A percentile compares a stretch with the other conserved stretches of the same genome.
Conservation (phyloP, 2,888 invertebrate genomes). For the Flexamia atlantica region DNA sequence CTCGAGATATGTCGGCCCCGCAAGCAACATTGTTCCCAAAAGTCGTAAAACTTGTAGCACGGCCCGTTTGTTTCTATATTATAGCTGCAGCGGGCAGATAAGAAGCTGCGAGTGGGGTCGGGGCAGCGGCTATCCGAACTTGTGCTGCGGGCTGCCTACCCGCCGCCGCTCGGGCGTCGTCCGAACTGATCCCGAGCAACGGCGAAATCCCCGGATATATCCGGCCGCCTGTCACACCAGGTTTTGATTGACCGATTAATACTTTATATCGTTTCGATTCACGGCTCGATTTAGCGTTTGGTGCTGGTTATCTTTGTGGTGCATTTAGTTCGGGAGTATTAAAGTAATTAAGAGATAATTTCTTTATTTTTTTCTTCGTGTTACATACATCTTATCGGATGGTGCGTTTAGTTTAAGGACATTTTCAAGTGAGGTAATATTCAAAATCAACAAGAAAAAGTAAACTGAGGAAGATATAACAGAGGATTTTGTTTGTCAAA, state of each 20-base stretch:
- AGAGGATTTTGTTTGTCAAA: no score
- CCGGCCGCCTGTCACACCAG: conserved; percentile 16
- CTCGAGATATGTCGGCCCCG: no score
- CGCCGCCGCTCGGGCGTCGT: not conserved
- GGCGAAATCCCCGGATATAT: conserved; percentile 17
- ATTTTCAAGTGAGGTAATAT: no score
- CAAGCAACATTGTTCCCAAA: not conserved
- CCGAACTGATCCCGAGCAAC: not conserved
- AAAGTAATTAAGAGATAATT: no score
- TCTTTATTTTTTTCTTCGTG: no score
- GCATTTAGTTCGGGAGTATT: no score
- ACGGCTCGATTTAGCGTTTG: no score
- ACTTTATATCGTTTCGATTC: not conserved
- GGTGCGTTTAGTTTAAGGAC: no score
- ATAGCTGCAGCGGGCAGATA: conserved; percentile 9
- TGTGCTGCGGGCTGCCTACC: conserved; percentile 2
- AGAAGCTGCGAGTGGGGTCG: not conserved
- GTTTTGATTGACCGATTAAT: conserved; percentile 35
- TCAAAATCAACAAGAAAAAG: no score
- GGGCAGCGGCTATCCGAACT: conserved; percentile 14
- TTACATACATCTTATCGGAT: no score
- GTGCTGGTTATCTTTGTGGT: no score
- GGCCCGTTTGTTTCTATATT: conserved; percentile 26
- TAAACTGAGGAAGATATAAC: no score
- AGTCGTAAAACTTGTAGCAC: not conserved